Evolutionary conservation across 2,113 vertebrate species (phyloP), one percentile per base, ranked within the genome.

Genomic region (Polyodon spathula): DNA sequence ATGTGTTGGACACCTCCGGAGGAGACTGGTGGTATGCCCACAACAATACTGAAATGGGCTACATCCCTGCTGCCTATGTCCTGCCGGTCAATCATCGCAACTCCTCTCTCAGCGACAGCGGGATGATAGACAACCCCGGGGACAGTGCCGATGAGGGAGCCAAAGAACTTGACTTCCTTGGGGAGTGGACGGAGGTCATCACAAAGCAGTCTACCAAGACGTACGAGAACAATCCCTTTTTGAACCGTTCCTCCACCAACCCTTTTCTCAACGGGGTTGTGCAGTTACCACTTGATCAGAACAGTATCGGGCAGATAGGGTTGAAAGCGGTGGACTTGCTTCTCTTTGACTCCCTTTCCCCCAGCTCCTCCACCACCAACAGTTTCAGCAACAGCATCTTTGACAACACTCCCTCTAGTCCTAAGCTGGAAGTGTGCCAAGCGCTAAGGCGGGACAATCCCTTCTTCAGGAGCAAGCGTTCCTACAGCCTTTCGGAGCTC

Each of bases 11-110:
- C 76, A 88, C 93, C 0, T 94, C 95, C 0, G 93, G 92, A 6
- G 90, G 90, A 0, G 93, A 98, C 67, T 98, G 96, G 96, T 98
- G 95, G 96, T 98, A 98, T 0, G 96, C 96, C 0, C 96, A 98
- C 81, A 98, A 97, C 75, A 96, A 92, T 73, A 97, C 88, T 0
- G 96, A 98, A 71, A 98, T 98, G 92, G 96, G 96, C 8, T 98
- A 98, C 71, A 97, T 98, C 71, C 96, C 96, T 0, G 87, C 95
- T 4, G 91, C 94, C 5, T 92, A 98, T 0, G 96, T 98, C 44
- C 82, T 95, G 64, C 93, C 95, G 1, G 61, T 97, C 0, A 87
- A 77, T 71, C 80, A 78, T 72, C 81, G 89, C 38, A 87, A 89
- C 73, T 94, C 93, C 0, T 90, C 88, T 0, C 85, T 96, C 43